phyloP scores from a whole-genome alignment of 2,797 vertebrate species.

The Gambelia wislizenii region DNA sequence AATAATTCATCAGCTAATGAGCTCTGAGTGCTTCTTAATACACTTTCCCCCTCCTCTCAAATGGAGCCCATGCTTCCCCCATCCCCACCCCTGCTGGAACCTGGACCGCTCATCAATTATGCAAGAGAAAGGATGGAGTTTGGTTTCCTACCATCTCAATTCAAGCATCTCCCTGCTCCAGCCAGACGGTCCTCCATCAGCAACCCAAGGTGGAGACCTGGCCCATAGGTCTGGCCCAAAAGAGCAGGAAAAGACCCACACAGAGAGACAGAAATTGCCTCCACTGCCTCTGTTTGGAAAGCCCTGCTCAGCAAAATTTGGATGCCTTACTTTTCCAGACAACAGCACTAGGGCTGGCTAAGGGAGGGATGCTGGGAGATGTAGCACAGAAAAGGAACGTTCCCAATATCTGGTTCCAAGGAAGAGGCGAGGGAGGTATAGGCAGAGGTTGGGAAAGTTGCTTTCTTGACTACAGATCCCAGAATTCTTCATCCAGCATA shows the following conservation, averaged over 20 bases:
- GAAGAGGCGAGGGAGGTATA: too few species aligned
- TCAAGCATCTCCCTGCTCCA: not conserved
- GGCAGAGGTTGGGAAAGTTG: too few species aligned
- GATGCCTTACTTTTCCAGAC: too few species aligned
- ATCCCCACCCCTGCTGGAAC: constrained; percentile 30
- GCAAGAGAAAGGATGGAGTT: constrained; percentile 17
- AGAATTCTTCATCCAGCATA: too few species aligned
- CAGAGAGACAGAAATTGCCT: not conserved
- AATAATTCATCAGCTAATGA: constrained; percentile 65
- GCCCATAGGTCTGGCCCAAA: too few species aligned
- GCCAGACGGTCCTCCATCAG: not conserved
- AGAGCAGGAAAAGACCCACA: not conserved
- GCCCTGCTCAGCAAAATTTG: not conserved
- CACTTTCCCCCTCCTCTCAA: not conserved
- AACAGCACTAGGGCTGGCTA: too few species aligned
- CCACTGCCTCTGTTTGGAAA: not conserved
- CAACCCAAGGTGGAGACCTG: too few species aligned
- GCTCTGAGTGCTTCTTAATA: constrained; percentile 50
- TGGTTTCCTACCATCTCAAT: not conserved
- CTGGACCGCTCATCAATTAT: constrained; percentile 55
- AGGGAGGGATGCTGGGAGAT: not conserved
- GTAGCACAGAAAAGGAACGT: too few species aligned
- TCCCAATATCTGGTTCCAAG: too few species aligned
- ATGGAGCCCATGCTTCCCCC: constrained; percentile 30
- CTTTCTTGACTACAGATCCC: too few species aligned